These are phyloP conservation scores for Paracentrotus lividus DNA, from an alignment of 53 echinoderm and acorn worm genomes.

Conservation along the genomic window DNA sequence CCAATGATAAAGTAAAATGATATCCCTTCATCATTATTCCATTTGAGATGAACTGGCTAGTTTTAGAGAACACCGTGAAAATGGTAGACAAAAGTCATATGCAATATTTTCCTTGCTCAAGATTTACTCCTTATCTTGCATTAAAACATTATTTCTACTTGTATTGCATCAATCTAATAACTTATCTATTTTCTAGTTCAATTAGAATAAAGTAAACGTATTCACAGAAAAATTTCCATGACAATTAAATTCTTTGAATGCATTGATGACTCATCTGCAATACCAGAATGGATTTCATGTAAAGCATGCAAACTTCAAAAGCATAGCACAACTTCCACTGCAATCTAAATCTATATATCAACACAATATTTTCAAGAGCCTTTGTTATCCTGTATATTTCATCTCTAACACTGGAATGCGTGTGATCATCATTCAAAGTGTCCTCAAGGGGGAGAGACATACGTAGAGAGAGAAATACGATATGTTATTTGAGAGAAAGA, in stretches of 20 bases:
- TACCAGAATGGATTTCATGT: background rate
- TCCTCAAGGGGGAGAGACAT: background rate
- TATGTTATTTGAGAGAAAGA: background rate
- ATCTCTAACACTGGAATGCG: background rate
- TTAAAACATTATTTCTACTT: too few relatives aligned
- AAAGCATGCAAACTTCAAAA: background rate
- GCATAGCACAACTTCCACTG: background rate
- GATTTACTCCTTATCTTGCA: too few relatives aligned
- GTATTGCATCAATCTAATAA: too few relatives aligned
- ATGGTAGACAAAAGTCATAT: too few relatives aligned
- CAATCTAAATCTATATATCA: background rate
- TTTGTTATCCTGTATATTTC: background rate
- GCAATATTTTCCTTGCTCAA: too few relatives aligned
- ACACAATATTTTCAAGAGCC: background rate
- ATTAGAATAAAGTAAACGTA: background rate
- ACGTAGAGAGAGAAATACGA: background rate
- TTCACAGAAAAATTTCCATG: background rate
- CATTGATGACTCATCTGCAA: background rate
- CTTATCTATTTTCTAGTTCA: too few relatives aligned
- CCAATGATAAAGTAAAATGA: too few relatives aligned
- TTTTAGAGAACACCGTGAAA: background rate
- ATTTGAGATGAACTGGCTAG: background rate
- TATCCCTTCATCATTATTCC: background rate
- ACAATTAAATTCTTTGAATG: background rate
- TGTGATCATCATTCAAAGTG: background rate